Conservation (phyloP, 2,888 invertebrate species). For the Thera obeliscata region DNA sequence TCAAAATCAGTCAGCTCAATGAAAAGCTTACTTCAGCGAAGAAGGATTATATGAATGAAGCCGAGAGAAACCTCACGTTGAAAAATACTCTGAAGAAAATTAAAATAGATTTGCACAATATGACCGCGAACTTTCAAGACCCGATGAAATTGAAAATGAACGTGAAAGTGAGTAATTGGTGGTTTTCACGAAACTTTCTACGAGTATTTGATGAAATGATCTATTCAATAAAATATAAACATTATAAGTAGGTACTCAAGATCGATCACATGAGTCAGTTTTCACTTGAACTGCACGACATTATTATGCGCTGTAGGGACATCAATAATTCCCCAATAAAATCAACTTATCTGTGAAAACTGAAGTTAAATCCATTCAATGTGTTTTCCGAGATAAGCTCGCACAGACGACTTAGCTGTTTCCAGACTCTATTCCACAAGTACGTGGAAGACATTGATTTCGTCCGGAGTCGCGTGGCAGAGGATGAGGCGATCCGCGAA, state of each 20-base stretch:
- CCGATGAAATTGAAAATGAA: slow-evolving; percentile 85
- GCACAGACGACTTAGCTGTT: background rate
- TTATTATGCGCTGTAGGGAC: too few relatives aligned
- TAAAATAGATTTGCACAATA: slow-evolving; percentile 91
- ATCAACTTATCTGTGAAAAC: too few relatives aligned
- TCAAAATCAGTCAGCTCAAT: slow-evolving; percentile 89
- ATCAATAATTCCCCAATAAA: too few relatives aligned
- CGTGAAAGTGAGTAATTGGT: slow-evolving; percentile 73
- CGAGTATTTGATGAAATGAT: background rate
- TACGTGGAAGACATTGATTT: slow-evolving; percentile 89
- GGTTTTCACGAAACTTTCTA: background rate
- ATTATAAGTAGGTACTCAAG: too few relatives aligned
- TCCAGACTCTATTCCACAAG: slow-evolving; percentile 86
- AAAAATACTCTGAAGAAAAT: slow-evolving; percentile 89
- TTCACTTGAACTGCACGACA: too few relatives aligned
- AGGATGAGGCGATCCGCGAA: slow-evolving; percentile 89
- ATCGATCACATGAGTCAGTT: too few relatives aligned
- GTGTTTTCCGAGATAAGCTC: background rate
- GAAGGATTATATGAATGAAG: slow-evolving; percentile 88
- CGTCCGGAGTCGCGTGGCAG: slow-evolving; percentile 86
- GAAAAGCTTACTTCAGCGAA: slow-evolving; percentile 91
- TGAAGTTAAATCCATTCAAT: too few relatives aligned
- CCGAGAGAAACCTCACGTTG: slow-evolving; percentile 84
- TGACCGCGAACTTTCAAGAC: slow-evolving; percentile 91
- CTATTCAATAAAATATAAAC: background rate